Evolutionary conservation across 2,888 invertebrate genomes (phyloP).

Genomic region (Prenolepis imparis): DNA sequence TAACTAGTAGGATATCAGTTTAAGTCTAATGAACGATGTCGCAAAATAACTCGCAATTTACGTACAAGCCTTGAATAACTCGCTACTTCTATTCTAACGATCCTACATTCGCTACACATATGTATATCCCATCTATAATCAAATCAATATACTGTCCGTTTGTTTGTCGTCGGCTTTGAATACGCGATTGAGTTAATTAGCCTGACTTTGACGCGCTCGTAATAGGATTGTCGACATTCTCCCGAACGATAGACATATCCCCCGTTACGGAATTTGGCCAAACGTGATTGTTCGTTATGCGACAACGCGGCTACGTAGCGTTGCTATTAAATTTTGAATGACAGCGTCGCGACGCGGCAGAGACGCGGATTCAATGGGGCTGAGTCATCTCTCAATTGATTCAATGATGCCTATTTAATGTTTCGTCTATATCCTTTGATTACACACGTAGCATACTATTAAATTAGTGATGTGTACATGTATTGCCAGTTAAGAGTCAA

Average conservation of each 20-base stretch:
- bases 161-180: conserved; percentile 52
- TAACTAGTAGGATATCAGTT: background rate
- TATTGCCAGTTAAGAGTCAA: background rate
- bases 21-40: background rate
- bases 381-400: background rate
- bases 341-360: background rate
- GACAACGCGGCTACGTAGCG: conserved; percentile 27
- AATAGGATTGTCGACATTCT: conserved; percentile 41
- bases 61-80: conserved; percentile 51
- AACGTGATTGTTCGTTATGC: conserved; percentile 45
- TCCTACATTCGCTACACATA: background rate
- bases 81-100: conserved; percentile 51
- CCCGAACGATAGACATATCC: conserved; percentile 21
- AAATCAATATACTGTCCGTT: conserved; percentile 63
- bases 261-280: conserved; percentile 31
- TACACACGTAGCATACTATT: too few relatives aligned
- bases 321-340: conserved; percentile 31
- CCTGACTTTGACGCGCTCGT: conserved; percentile 56
- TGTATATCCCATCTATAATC: conserved; percentile 59
- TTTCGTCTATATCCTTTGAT: background rate
- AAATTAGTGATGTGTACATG: conserved; percentile 1
- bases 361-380: background rate
- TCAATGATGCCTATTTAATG: background rate
- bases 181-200: conserved; percentile 69
- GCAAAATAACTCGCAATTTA: conserved; percentile 49